Base-by-base conservation (phyloP, 1,140 invertebrate species). In the Drosophila arawakana region DNA sequence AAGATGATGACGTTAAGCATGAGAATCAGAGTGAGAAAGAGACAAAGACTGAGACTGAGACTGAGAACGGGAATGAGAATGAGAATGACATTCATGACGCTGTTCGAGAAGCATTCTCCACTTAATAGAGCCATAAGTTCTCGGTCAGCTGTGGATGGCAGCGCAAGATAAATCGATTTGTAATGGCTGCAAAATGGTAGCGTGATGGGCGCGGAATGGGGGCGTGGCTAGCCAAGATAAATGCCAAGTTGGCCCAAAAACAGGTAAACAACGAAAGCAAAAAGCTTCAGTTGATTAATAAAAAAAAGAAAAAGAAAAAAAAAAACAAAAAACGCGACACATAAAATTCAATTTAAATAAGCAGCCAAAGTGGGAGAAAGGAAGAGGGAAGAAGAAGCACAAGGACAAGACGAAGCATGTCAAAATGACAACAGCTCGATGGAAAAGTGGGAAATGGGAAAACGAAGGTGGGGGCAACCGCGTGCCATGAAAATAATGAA, bases 401-500 rank as follows among this genome's bases (percentile, higher is more conserved):
- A 54, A 54, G 21, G 49, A 35, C 57, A 69, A 57, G 15, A 43
- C 30, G 50, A 47, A 46, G 55, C 15, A 55, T 60, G 49, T 68
- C 68, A 75, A 47, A 71, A 25, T 57, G 50, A 41, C 52, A 68
- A 65, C 67, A 58, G 54, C 58, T 70, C 73, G 59, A 61, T 46
- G 65, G 37, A 52, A 35, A 25, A 47, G 2, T 30, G 25, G 15
- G 10, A 46, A 5, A 13, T 13, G 47, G 7, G 43, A 21, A 41
- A 63, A 46, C 43, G 67, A 44, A 46, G 58, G 3, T 37, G 65
- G 35, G 73, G 49, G 47, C 76, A 86, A 85, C 82, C 83, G 80
- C 84, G 83, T 83, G 77, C 80, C 83, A 88, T 80, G 84, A 83
- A 88, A 88, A 89, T 88, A 88, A 88, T 88, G 83, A 88, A 88